Conservation (phyloP, 35 echinoderm and acorn worm genomes). For the Apostichopus parvimensis region DNA sequence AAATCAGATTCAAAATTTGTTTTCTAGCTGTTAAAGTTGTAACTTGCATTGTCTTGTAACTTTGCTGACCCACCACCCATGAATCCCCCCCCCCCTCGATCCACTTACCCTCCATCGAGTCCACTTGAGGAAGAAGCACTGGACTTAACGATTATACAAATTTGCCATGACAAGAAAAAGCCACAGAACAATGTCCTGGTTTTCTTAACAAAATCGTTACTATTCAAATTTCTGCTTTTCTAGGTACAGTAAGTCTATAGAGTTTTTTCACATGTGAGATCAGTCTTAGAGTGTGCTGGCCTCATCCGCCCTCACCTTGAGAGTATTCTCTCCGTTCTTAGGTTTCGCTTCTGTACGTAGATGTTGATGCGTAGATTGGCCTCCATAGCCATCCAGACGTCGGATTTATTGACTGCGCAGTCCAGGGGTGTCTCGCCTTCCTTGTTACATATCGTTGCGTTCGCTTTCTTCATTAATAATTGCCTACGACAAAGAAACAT, state of each 20-base stretch:
- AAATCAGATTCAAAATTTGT: too few relatives aligned
- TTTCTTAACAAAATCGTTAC: neutral
- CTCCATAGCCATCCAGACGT: constrained; percentile 81
- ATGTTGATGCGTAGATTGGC: constrained; percentile 75
- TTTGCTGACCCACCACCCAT: too few relatives aligned
- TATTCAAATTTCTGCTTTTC: neutral
- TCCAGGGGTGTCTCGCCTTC: constrained; percentile 79
- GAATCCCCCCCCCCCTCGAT: too few relatives aligned
- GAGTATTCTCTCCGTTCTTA: constrained; percentile 81
- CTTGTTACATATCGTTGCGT: constrained; percentile 72
- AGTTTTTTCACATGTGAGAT: too few relatives aligned
- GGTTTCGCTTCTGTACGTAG: constrained; percentile 63
- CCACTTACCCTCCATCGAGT: too few relatives aligned
- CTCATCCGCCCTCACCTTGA: constrained; percentile 61
- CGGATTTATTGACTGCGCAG: constrained; percentile 80
- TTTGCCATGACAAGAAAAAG: too few relatives aligned
- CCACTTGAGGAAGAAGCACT: too few relatives aligned
- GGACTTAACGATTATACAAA: too few relatives aligned
- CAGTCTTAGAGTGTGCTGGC: neutral
- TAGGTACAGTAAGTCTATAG: too few relatives aligned
- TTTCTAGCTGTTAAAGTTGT: too few relatives aligned
- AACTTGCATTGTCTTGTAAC: too few relatives aligned
- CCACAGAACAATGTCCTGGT: neutral
- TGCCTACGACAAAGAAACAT: constrained; percentile 34
- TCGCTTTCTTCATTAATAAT: constrained; percentile 75